Conservation (phyloP, 2,113 vertebrate species). For the Phodopus roborovskii region DNA sequence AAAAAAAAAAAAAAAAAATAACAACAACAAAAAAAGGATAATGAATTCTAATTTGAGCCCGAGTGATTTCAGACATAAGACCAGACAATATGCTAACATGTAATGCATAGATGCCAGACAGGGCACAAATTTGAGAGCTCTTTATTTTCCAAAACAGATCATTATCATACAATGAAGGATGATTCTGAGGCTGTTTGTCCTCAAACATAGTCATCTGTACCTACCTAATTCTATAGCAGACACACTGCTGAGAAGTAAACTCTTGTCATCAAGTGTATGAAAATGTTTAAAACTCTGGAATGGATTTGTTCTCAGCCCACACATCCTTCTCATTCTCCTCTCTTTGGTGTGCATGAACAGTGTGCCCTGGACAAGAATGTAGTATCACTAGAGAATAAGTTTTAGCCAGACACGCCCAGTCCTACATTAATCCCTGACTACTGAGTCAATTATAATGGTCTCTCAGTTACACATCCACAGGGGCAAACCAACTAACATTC, state of each 20-base stretch:
- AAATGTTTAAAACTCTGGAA: constrained; percentile 17
- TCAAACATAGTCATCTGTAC: background rate
- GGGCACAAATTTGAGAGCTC: background rate
- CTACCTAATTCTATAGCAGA: background rate
- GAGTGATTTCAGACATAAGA: constrained; percentile 35
- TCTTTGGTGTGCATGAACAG: background rate
- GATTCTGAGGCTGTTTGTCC: background rate
- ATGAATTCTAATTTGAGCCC: background rate
- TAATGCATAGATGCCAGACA: background rate
- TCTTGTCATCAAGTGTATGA: background rate
- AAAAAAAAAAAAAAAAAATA: background rate
- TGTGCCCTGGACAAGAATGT: constrained; percentile 15
- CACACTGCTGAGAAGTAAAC: background rate
- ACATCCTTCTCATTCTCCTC: background rate
- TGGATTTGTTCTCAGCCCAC: constrained; percentile 1
- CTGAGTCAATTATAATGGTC: background rate
- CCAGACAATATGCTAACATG: constrained; percentile 17
- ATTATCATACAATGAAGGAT: background rate
- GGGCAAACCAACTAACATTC: background rate
- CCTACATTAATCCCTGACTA: background rate
- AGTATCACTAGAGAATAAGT: background rate
- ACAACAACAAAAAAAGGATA: background rate
- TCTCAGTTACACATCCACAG: background rate
- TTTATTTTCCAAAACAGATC: constrained; percentile 24
- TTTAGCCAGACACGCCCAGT: background rate